These are phyloP conservation scores for Podarcis lilfordi DNA, from an alignment of 2,797 vertebrate genomes.

Conservation along the genomic window DNA sequence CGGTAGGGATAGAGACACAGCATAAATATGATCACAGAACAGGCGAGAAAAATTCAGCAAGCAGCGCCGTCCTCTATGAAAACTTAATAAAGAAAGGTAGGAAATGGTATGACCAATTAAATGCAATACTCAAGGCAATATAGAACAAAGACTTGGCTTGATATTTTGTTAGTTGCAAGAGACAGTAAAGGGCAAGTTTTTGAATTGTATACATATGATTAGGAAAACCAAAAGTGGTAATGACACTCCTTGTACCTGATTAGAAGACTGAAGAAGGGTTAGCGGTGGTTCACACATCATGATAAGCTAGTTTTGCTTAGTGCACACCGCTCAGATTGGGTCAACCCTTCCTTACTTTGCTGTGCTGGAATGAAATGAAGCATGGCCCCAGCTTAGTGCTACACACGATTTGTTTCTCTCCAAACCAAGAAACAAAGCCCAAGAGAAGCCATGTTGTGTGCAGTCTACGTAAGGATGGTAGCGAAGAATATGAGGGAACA, in stretches of 20 bases:
- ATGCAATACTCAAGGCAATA: not conserved
- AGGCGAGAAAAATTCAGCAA: not conserved
- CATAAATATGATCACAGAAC: not conserved
- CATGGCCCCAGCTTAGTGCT: not conserved
- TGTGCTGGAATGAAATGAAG: too few species aligned
- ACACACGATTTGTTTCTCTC: not conserved
- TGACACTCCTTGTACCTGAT: not conserved
- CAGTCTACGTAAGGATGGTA: not conserved
- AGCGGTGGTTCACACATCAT: not conserved
- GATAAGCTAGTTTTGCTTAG: not conserved
- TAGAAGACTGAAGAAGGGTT: not conserved
- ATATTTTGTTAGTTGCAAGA: not conserved
- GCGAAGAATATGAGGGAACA: not conserved
- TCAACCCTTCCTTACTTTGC: too few species aligned
- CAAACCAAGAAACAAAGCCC: not conserved
- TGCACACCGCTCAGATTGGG: not conserved
- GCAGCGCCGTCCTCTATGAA: not conserved
- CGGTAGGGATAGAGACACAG: not conserved
- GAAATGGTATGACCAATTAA: not conserved
- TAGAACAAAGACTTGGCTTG: not conserved
- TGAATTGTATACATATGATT: not conserved
- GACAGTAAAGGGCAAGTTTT: not conserved
- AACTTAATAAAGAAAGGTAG: not conserved
- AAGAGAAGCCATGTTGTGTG: not conserved
- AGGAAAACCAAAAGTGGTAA: not conserved